phyloP scores from a whole-genome alignment of 2,888 invertebrate species.

The Pilophorus perplexus region DNA sequence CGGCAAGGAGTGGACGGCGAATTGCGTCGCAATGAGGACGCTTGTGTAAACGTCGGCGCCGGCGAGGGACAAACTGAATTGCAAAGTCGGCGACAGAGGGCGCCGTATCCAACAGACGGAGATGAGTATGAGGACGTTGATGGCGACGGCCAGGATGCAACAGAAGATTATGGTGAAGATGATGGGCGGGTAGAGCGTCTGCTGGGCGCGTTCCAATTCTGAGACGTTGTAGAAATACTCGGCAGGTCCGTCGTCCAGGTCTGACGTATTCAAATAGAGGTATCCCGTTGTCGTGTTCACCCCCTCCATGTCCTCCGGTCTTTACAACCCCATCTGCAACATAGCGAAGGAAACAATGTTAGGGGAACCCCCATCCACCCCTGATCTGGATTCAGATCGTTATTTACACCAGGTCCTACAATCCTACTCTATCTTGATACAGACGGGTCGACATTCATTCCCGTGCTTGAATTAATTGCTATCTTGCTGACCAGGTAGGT shows the following conservation, averaged over 20 bases:
- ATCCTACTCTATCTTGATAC: no score
- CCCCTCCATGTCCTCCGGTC: neutral
- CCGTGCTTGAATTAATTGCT: no score
- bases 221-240: no score
- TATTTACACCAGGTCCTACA: no score
- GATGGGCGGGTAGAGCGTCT: conserved; percentile 15
- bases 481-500: no score
- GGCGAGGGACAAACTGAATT: conserved; percentile 45
- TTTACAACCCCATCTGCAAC: conserved; percentile 1
- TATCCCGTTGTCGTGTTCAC: neutral
- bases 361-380: no score
- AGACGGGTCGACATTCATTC: no score
- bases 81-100: conserved; percentile 57
- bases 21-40: conserved; percentile 56
- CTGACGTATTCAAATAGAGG: no score
- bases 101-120: conserved; percentile 59
- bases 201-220: neutral
- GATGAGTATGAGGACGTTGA: conserved; percentile 58
- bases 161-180: conserved; percentile 53
- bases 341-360: neutral
- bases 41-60: conserved; percentile 53
- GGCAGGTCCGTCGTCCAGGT: no score
- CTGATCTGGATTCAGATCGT: no score
- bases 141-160: conserved; percentile 57
- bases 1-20: conserved; percentile 57